These are phyloP conservation scores for Cacoxenus indagator DNA, from an alignment of 2,888 invertebrate species.

Conservation along the genomic window DNA sequence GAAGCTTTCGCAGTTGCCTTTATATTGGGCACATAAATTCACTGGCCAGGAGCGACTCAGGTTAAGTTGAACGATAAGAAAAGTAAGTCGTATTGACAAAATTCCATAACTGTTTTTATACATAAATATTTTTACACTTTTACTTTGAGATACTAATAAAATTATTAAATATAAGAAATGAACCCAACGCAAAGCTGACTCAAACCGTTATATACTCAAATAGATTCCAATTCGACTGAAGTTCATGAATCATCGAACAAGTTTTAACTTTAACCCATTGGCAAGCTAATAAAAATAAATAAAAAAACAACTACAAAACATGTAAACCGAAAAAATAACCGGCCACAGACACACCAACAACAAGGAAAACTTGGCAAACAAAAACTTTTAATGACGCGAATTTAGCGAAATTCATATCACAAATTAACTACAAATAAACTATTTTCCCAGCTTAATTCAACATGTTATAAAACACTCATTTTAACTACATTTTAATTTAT, in stretches of 20 bases:
- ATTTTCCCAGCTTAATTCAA: slow-evolving; percentile 8
- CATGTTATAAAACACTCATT: slow-evolving; percentile 26
- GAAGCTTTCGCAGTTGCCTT: no score
- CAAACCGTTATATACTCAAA: background rate
- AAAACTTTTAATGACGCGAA: background rate
- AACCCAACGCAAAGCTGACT: slow-evolving; percentile 1
- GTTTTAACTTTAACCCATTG: background rate
- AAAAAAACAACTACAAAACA: background rate
- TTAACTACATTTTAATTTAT: no score
- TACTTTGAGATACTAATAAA: no score
- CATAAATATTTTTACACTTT: no score
- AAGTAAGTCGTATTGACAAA: no score
- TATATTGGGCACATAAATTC: no score
- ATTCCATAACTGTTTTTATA: no score
- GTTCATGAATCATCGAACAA: slow-evolving; percentile 12
- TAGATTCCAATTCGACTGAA: background rate
- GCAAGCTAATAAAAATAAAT: background rate
- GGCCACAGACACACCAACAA: background rate
- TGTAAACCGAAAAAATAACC: background rate
- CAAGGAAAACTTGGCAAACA: background rate
- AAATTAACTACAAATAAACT: background rate
- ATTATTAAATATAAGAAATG: background rate
- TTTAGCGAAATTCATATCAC: background rate
- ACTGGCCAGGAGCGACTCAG: no score
- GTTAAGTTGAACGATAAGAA: no score